phyloP scores from a whole-genome alignment of 1,140 invertebrate genomes.

The Dinoponera quadriceps region DNA sequence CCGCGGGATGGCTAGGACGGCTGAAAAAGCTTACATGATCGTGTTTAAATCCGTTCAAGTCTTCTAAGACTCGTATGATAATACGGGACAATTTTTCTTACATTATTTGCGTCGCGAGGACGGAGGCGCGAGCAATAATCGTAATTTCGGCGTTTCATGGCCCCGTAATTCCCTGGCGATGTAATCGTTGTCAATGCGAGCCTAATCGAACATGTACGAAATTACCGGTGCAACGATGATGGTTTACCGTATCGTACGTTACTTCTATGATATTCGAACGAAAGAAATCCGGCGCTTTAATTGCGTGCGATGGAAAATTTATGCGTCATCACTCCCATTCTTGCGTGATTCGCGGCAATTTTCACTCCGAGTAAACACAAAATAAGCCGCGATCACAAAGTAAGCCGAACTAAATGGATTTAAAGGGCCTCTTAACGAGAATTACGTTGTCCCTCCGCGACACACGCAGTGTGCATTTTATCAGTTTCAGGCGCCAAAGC shows the following conservation, averaged over 20 bases:
- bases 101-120: background rate
- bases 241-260: background rate
- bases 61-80: slow-evolving; percentile 16
- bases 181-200: background rate
- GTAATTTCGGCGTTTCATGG: slow-evolving; percentile 41
- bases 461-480: background rate
- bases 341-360: background rate
- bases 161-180: background rate
- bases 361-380: background rate
- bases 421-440: background rate
- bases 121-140: slow-evolving; percentile 25
- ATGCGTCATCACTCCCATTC: background rate
- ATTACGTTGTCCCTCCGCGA: background rate
- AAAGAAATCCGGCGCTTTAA: slow-evolving; percentile 8
- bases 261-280: background rate
- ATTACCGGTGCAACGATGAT: background rate
- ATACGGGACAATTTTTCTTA: slow-evolving; percentile 14
- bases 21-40: background rate
- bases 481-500: background rate
- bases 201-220: background rate
- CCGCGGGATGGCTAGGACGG: background rate
- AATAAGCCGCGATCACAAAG: background rate
- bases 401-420: background rate
- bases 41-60: slow-evolving; percentile 3
- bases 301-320: slow-evolving; percentile 4